Conservation (phyloP, 2,888 invertebrate species). For the Aporophyla nigra region DNA sequence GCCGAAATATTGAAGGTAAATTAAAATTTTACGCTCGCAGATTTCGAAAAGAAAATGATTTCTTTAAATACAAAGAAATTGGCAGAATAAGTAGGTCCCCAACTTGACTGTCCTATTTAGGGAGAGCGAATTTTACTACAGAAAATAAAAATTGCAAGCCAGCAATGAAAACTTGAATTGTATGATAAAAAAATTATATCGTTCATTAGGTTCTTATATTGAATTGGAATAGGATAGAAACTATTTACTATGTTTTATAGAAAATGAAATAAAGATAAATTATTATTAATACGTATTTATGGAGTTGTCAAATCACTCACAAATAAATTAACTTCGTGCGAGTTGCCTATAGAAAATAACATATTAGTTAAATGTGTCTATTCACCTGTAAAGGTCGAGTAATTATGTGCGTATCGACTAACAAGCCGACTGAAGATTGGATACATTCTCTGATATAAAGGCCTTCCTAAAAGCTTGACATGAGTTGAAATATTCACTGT, state of each 20-base stretch:
- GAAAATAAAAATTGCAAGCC: background rate
- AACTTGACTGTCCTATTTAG: background rate
- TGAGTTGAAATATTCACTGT: constrained; percentile 1
- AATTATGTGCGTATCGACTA: too few species aligned
- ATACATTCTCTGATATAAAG: background rate
- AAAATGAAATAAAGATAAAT: background rate
- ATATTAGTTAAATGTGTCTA: too few species aligned
- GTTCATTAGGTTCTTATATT: background rate
- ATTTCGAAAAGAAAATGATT: constrained; percentile 21
- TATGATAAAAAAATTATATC: background rate
- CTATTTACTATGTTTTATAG: background rate
- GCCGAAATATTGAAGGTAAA: constrained; percentile 22
- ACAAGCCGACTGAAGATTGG: background rate
- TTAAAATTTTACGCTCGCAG: constrained; percentile 23
- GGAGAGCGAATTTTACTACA: constrained; percentile 3
- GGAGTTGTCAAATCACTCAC: too few species aligned
- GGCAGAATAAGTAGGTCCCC: background rate
- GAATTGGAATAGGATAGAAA: background rate
- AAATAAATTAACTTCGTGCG: too few species aligned
- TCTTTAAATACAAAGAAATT: constrained; percentile 34
- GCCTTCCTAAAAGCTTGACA: background rate
- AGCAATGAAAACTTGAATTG: background rate
- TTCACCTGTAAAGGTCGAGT: too few species aligned
- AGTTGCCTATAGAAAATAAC: too few species aligned
- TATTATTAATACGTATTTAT: background rate